Base-by-base conservation (phyloP, 2,888 invertebrate genomes). In the Leucoma salicis region DNA sequence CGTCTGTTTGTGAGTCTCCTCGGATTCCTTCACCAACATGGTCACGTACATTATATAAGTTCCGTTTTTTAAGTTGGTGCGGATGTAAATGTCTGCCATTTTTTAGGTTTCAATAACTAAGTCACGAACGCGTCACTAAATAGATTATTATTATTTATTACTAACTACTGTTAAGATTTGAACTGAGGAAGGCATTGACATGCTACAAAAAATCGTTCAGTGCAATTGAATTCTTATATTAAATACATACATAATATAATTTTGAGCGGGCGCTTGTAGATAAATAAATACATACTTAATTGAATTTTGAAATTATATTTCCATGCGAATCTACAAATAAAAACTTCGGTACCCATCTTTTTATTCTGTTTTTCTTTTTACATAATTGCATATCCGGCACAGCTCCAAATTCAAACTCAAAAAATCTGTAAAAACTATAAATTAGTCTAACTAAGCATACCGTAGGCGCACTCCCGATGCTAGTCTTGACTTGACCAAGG, bases 61-160 rank as follows among this genome's bases (percentile, higher is more conserved):
- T n/a, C n/a, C n/a, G n/a, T n/a, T n/a, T n/a, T n/a, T n/a, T n/a
- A n/a, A n/a, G n/a, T n/a, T n/a, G n/a, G n/a, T n/a, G n/a, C n/a
- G n/a, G n/a, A n/a, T 50, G 53, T 45, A 53, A 55, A 44, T 44
- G 43, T 54, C 49, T 52, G 31, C 12, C 21, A 42, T 50, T 57
- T 55, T 58, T 50, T 58, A 58, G 52, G 49, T 57, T 52, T 18
- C 18, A 47, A 40, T 42, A 35, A 39, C 31, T 27, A 25, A 39
- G 16, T 35, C 37, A 43, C 38, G 38, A 35, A 45, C 3, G 7
- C 31, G 13, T 29, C 15, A 8, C 18, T 6, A 18, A 29, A 35
- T 16, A 38, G 13, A 5, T 33, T 8, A 13, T 31, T 35, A 4
- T 1, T 13, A 35, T 32, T 32, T 35, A 1, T 13, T 34, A 28